Evolutionary conservation across 2,888 invertebrate species (phyloP).

Genomic region (Caenorhabditis parvicauda): DNA sequence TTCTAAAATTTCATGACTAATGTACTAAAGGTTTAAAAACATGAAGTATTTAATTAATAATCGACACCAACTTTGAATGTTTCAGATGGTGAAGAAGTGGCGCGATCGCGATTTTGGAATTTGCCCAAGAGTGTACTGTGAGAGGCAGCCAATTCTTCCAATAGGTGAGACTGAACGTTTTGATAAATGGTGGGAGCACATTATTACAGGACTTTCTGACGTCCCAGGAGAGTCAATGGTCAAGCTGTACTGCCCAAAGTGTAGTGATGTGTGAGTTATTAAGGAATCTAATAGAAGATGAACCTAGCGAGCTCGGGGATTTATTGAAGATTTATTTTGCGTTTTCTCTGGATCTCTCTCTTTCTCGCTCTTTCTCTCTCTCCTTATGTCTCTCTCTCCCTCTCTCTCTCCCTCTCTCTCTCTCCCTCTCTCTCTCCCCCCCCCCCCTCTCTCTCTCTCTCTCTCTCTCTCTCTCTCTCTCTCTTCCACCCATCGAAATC

Average conservation of each 20-base stretch:
- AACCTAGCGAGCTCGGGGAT: neutral
- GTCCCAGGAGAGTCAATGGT: constrained; percentile 99
- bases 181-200: neutral
- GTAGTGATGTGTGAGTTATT: constrained; percentile 93
- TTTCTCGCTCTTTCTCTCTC: too few species aligned
- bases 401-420: too few species aligned
- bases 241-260: constrained; percentile 97
- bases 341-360: too few species aligned
- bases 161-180: constrained; percentile 72
- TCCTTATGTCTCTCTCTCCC: too few species aligned
- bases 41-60: neutral
- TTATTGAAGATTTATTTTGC: too few species aligned
- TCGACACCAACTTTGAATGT: too few species aligned
- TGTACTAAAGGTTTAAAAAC: neutral
- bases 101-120: constrained; percentile 97
- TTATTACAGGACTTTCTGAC: constrained; percentile 81
- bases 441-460: too few species aligned
- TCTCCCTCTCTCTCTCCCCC: too few species aligned
- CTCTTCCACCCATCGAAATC: too few species aligned
- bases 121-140: constrained; percentile 97
- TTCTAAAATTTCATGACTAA: neutral
- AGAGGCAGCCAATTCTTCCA: constrained; percentile 94
- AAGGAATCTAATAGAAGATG: constrained; percentile 76
- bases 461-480: too few species aligned
- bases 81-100: constrained; percentile 69